Evolutionary conservation across 2,113 vertebrate species (phyloP).

Genomic region (Dolichallabes microphthalmus): DNA sequence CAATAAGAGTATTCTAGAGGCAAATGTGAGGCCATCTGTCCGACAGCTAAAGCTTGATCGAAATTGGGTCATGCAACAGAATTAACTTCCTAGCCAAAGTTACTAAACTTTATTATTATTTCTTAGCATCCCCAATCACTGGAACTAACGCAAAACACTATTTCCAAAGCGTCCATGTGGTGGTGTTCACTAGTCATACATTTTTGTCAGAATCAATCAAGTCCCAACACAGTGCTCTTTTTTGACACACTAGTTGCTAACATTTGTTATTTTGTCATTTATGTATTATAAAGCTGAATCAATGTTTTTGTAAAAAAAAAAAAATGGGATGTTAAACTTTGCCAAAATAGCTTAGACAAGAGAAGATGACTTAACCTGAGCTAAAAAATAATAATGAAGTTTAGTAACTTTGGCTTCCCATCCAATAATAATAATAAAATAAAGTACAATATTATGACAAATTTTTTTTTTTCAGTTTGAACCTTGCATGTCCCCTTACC

Average conservation of each 20-base stretch:
- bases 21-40: too few species aligned
- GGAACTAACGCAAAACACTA: not conserved
- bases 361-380: not conserved
- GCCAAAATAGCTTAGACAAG: not conserved
- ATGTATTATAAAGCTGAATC: not conserved
- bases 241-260: not conserved
- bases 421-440: not conserved
- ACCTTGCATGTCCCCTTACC: conserved; percentile 69
- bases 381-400: not conserved
- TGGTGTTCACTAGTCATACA: not conserved
- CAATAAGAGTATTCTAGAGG: too few species aligned
- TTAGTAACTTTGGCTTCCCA: not conserved
- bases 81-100: too few species aligned
- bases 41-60: too few species aligned
- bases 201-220: too few species aligned
- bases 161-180: not conserved
- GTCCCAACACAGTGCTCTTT: not conserved
- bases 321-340: not conserved
- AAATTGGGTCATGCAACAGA: too few species aligned
- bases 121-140: not conserved
- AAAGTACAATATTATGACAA: not conserved
- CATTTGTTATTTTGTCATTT: not conserved
- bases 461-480: too few species aligned
- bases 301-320: not conserved
- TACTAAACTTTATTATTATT: too few species aligned